A percentile compares a stretch with the other conserved stretches of the same genome.
Conservation (phyloP, 1,140 invertebrate species). For the Bombus waltoni region DNA sequence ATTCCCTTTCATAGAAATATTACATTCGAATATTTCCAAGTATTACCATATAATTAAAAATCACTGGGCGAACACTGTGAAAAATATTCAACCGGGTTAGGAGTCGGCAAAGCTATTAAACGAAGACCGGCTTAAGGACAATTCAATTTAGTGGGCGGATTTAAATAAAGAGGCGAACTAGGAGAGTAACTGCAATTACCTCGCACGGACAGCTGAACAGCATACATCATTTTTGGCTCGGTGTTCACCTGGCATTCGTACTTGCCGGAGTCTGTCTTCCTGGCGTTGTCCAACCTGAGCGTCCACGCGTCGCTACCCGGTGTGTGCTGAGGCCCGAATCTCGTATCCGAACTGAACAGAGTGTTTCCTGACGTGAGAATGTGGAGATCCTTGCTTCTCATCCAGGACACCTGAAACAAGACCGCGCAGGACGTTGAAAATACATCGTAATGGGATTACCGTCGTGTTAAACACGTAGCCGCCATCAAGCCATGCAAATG, state of each 20-base stretch:
- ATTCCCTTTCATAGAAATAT: neutral
- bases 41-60: constrained; percentile 20
- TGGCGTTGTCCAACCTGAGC: constrained; percentile 87
- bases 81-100: neutral
- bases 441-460: constrained; percentile 19
- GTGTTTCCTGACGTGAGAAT: constrained; percentile 88
- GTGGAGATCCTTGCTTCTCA: constrained; percentile 88
- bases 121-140: constrained; percentile 16
- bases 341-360: constrained; percentile 88
- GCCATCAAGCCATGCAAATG: neutral
- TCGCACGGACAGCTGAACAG: constrained; percentile 86
- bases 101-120: constrained; percentile 22
- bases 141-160: constrained; percentile 33
- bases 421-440: constrained; percentile 16
- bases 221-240: constrained; percentile 89
- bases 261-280: constrained; percentile 86
- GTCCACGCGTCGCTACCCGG: constrained; percentile 85
- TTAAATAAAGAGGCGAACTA: constrained; percentile 28
- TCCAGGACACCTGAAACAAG: constrained; percentile 89
- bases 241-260: constrained; percentile 93
- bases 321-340: constrained; percentile 85
- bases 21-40: neutral
- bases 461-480: neutral
- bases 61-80: neutral
- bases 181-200: constrained; percentile 79